A percentile compares a stretch with the other conserved stretches of the same genome.
phyloP scores from a whole-genome alignment of 2,888 invertebrate genomes.

The Helobdella robusta region DNA sequence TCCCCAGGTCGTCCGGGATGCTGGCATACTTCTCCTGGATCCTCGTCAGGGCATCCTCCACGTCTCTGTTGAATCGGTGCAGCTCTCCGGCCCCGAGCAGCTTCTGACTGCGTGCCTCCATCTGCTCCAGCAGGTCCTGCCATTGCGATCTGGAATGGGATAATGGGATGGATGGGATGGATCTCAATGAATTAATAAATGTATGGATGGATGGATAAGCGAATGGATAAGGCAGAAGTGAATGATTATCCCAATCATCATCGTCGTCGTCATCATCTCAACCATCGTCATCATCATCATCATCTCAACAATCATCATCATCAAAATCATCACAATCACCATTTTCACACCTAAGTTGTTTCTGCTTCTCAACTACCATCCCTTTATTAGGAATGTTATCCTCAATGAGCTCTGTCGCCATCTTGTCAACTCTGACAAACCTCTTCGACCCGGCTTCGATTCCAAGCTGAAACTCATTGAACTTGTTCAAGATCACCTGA shows the following conservation, averaged over 20 bases:
- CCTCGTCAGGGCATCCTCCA: conserved; percentile 75
- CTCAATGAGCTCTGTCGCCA: conserved; percentile 55
- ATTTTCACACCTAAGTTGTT: conserved; percentile 65
- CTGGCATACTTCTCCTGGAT: conserved; percentile 79
- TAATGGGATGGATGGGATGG: neutral
- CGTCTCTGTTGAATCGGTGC: conserved; percentile 91
- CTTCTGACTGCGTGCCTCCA: conserved; percentile 74
- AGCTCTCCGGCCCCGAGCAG: conserved; percentile 90
- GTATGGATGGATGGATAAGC: too few species aligned
- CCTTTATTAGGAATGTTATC: conserved; percentile 75
- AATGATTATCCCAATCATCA: neutral
- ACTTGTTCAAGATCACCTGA: conserved; percentile 66
- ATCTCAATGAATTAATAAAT: neutral
- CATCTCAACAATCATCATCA: neutral
- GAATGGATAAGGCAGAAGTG: too few species aligned
- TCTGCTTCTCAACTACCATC: conserved; percentile 72
- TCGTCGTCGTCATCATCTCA: neutral
- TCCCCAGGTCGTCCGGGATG: conserved; percentile 66
- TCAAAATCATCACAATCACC: neutral
- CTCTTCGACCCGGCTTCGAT: conserved; percentile 75
- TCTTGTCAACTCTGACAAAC: conserved; percentile 57
- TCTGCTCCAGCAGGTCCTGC: conserved; percentile 75
- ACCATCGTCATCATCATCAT: neutral
- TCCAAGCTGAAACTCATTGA: conserved; percentile 76
- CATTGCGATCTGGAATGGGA: too few species aligned